A percentile compares a stretch with the other conserved stretches of the same genome.
phyloP scores from a whole-genome alignment of 1,140 invertebrate species.

The Calephelis nemesis region DNA sequence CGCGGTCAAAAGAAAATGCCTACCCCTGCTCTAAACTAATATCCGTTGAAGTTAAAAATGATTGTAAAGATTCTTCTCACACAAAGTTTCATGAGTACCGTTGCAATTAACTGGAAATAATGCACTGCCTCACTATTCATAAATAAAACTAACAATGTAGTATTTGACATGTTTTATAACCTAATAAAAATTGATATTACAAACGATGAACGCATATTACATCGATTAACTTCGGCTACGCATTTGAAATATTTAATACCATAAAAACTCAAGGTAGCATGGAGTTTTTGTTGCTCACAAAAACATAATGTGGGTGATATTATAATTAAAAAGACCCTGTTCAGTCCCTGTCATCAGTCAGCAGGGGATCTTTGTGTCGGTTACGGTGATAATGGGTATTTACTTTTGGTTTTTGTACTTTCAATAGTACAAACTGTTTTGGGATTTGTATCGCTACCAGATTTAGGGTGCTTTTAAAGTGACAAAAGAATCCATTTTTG shows the following conservation, averaged over 20 bases:
- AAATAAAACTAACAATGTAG: slow-evolving; percentile 3
- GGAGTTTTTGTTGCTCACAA: slow-evolving; percentile 55
- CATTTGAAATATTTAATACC: slow-evolving; percentile 28
- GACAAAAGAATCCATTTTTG: too few species aligned
- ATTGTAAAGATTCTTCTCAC: neutral
- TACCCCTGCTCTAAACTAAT: too few species aligned
- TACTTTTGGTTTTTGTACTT: slow-evolving; percentile 64
- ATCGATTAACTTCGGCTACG: slow-evolving; percentile 13
- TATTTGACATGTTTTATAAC: slow-evolving; percentile 1
- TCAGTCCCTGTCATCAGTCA: slow-evolving; percentile 53
- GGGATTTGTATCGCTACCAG: neutral
- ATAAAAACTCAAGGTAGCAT: slow-evolving; percentile 55
- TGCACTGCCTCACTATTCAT: neutral
- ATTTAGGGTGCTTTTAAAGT: neutral
- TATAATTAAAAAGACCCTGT: slow-evolving; percentile 72
- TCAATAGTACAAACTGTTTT: slow-evolving; percentile 42
- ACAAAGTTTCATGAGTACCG: neutral
- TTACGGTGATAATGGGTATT: slow-evolving; percentile 69
- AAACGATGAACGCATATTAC: slow-evolving; percentile 13
- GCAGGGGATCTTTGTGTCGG: slow-evolving; percentile 62
- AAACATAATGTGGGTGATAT: slow-evolving; percentile 76
- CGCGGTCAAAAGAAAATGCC: too few species aligned
- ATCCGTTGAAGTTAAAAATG: too few species aligned
- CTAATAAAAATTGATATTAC: slow-evolving; percentile 11
- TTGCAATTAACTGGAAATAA: neutral